Base-by-base conservation (phyloP, 2,113 vertebrate species). In the Pangasianodon hypophthalmus region DNA sequence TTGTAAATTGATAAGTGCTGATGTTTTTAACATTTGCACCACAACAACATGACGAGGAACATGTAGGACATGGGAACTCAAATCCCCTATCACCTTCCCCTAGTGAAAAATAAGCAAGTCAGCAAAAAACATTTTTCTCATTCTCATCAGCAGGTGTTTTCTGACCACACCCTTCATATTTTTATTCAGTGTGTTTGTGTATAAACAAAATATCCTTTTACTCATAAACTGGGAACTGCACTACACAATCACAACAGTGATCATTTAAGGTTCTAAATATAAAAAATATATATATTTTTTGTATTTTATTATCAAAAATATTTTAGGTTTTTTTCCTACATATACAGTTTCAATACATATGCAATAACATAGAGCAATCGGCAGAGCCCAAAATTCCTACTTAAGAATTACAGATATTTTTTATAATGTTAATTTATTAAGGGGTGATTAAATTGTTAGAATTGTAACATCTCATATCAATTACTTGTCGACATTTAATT, bases 111-210 rank as follows among this genome's bases (percentile, higher is more conserved):
- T 54, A 32, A 6, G 6, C 29, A 52, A 54, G 16, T 52, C 50
- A 54, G 16, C 50, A 81, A 54, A 79, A 79, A 77, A 32, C 54
- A 82, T 3, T 7, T 56, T 32, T 82, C 48, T 29, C 14, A 52
- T 82, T 56, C 80, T 37, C 16, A 82, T 82, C 80, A 82, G 52
- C 80, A 82, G 50, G n/a, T 82, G 14, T n/a, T 81, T 82, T 82
- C 50, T 29, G 16, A 56, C 80, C n/a, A 82, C 50, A 56, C 80
- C 18, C 50, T 81, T 52, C 13, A 52, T 29, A 52, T 56, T n/a
- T 52, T 56, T 82, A 56, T 21, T 32, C 50, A 29, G 77, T 29
- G 16, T 16, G 19, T 46, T 79, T 48, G 24, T 7, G 11, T 80
- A 3, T 50, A 82, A 19, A 54, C 80, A 82, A 82, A 82, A 54